phyloP scores from a whole-genome alignment of 2,113 vertebrate genomes.

The Ammospiza nelsoni region DNA sequence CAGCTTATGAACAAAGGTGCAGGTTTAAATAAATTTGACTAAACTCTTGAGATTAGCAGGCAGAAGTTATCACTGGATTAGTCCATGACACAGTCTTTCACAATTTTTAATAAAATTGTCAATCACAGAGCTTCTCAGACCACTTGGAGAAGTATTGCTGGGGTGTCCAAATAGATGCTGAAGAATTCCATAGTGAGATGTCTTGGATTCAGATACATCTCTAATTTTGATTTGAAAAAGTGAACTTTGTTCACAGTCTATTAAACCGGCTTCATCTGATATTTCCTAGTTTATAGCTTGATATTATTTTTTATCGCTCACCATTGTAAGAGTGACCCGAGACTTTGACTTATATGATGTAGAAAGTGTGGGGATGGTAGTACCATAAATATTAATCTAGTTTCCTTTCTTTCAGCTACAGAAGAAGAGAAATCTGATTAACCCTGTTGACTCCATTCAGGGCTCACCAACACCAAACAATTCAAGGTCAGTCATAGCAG shows the following conservation, averaged over 20 bases:
- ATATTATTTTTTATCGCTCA: slow-evolving; percentile 16
- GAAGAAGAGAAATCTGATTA: neutral
- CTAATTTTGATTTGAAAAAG: neutral
- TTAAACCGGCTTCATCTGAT: neutral
- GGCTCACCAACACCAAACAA: neutral
- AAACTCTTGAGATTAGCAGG: neutral
- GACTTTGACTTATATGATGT: neutral
- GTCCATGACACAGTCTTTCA: neutral
- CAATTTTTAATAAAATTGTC: neutral
- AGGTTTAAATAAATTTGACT: neutral
- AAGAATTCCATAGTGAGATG: neutral
- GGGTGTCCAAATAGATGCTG: neutral
- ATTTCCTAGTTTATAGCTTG: slow-evolving; percentile 12
- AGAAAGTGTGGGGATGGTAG: neutral
- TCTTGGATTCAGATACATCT: neutral
- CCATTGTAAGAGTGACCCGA: neutral
- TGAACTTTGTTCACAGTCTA: neutral
- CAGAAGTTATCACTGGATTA: neutral
- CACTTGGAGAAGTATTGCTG: neutral
- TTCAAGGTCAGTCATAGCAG: neutral
- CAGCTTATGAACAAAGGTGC: neutral
- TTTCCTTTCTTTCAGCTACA: neutral
- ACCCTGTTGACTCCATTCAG: neutral
- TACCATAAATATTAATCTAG: neutral
- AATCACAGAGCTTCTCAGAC: neutral